phyloP scores from a whole-genome alignment of 2,888 invertebrate species.

The Maniola hyperantus region DNA sequence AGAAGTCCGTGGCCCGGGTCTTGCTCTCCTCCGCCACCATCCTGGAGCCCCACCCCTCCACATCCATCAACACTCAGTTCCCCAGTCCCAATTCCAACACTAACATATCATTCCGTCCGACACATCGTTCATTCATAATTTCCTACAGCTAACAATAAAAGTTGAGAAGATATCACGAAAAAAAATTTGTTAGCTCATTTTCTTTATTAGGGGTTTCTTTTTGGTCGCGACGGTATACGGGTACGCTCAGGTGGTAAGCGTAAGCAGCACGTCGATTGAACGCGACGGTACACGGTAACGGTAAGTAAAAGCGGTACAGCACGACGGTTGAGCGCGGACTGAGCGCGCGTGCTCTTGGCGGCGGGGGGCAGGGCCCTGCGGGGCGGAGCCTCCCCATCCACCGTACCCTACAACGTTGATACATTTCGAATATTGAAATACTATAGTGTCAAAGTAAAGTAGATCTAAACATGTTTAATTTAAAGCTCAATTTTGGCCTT shows the following conservation, averaged over 20 bases:
- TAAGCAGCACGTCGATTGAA: conserved; percentile 16
- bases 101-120: conserved; percentile 68
- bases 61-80: conserved; percentile 75
- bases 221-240: background rate
- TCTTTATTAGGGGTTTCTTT: background rate
- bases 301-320: conserved; percentile 55
- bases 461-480: background rate
- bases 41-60: conserved; percentile 78
- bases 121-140: conserved; percentile 50
- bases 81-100: conserved; percentile 48
- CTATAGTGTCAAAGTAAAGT: background rate
- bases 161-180: background rate
- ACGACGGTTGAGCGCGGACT: conserved; percentile 69
- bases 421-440: background rate
- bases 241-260: conserved; percentile 12
- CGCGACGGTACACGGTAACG: conserved; percentile 18
- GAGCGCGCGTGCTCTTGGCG: conserved; percentile 61
- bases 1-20: conserved; percentile 93
- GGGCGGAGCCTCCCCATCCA: conserved; percentile 59
- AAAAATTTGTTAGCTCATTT: conserved; percentile 14
- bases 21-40: conserved; percentile 78
- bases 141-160: background rate
- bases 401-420: conserved; percentile 1
- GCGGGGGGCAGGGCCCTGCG: conserved; percentile 54
- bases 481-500: conserved; percentile 1